These are phyloP conservation scores for Oncorhynchus mykiss DNA, from an alignment of 2,113 vertebrate genomes.

Conservation along the genomic window DNA sequence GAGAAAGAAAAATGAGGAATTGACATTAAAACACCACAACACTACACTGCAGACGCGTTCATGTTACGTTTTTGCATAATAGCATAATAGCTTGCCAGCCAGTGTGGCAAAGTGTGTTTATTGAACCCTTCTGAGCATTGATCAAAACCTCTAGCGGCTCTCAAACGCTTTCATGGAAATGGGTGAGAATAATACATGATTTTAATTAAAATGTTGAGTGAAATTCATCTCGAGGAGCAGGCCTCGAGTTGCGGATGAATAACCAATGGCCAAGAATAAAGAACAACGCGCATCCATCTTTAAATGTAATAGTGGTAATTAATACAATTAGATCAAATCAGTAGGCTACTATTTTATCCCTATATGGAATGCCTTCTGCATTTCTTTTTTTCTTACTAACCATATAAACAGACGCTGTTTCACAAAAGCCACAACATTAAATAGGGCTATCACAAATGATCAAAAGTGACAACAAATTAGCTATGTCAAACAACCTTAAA, in stretches of 20 bases:
- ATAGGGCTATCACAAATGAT: not conserved
- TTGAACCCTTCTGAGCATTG: constrained; percentile 34
- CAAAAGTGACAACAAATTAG: not conserved
- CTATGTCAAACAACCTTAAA: not conserved
- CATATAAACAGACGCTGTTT: not conserved
- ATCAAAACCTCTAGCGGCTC: constrained; percentile 35
- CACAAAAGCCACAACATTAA: not conserved
- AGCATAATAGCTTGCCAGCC: constrained; percentile 60
- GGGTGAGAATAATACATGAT: constrained; percentile 70
- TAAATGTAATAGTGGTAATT: constrained; percentile 26
- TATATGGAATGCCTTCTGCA: not conserved
- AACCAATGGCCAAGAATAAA: constrained; percentile 9
- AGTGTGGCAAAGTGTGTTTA: constrained; percentile 46
- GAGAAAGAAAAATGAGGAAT: constrained; percentile 64
- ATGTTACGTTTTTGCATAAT: constrained; percentile 63
- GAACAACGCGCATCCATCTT: constrained; percentile 54
- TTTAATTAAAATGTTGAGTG: constrained; percentile 52
- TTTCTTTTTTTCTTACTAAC: not conserved
- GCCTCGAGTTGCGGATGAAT: constrained; percentile 47
- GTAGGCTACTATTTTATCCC: not conserved
- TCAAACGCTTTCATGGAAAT: constrained; percentile 61
- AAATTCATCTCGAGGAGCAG: constrained; percentile 44
- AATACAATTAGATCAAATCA: constrained; percentile 23
- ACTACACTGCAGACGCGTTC: constrained; percentile 69
- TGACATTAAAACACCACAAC: constrained; percentile 77